Conservation (phyloP, 2,888 invertebrate species). For the Clostera curtula region DNA sequence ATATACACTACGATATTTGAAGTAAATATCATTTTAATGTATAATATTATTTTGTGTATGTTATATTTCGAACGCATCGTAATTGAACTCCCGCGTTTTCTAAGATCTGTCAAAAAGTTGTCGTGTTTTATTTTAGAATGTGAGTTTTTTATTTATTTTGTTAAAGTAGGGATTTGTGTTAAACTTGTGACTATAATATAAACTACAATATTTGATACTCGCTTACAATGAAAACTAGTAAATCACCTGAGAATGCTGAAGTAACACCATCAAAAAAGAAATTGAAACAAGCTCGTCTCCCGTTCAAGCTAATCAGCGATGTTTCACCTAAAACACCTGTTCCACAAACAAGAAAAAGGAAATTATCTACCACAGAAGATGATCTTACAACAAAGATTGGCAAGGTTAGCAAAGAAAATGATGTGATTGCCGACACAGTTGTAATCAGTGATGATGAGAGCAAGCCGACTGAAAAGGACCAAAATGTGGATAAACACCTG, state of each 20-base stretch:
- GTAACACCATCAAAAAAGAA: conserved; percentile 72
- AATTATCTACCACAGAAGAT: conserved; percentile 48
- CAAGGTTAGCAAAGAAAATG: conserved; percentile 58
- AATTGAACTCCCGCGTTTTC: conserved; percentile 54
- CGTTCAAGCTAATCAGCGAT: conserved; percentile 73
- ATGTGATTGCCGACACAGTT: conserved; percentile 35
- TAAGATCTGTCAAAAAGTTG: conserved; percentile 41
- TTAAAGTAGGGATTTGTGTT: background rate
- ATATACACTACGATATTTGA: no score
- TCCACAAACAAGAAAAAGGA: conserved; percentile 56
- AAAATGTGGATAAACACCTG: conserved; percentile 29
- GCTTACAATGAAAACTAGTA: conserved; percentile 54
- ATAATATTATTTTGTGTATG: background rate
- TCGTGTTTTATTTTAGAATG: conserved; percentile 26
- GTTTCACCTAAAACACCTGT: conserved; percentile 42
- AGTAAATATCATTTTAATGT: no score
- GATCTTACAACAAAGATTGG: conserved; percentile 52
- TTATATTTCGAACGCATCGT: conserved; percentile 13
- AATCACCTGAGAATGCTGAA: conserved; percentile 47
- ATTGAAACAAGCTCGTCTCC: conserved; percentile 76
- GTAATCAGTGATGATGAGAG: conserved; percentile 61
- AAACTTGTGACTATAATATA: conserved; percentile 8
- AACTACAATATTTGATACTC: conserved; percentile 17
- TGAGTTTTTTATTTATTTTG: conserved; percentile 5
- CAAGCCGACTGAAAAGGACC: conserved; percentile 26